Conservation (phyloP, 2,113 vertebrate species). For the Turdus rufiventris region DNA sequence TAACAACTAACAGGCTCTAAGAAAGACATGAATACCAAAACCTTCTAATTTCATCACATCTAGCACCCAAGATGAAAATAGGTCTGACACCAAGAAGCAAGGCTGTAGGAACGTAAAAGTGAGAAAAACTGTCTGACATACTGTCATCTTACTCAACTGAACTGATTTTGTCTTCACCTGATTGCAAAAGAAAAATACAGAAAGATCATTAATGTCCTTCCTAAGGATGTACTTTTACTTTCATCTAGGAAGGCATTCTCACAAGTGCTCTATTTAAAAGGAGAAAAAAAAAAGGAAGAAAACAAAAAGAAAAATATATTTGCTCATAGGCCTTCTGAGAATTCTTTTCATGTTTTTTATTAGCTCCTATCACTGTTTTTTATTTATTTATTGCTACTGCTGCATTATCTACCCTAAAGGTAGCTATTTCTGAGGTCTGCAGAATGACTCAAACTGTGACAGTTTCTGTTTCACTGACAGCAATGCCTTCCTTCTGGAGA, state of each 20-base stretch:
- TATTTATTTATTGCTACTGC: background rate
- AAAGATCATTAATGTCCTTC: background rate
- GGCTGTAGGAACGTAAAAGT: background rate
- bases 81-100: background rate
- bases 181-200: background rate
- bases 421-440: background rate
- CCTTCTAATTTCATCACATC: background rate
- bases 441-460: background rate
- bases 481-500: background rate
- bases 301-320: background rate
- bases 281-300: too few species aligned
- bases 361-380: background rate
- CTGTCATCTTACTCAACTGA: background rate
- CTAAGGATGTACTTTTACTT: background rate
- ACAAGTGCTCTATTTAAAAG: background rate
- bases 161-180: background rate
- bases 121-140: background rate
- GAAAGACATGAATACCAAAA: background rate
- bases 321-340: background rate
- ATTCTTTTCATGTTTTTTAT: background rate
- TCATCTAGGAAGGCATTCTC: background rate
- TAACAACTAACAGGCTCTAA: background rate
- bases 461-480: background rate
- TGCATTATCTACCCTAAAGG: background rate
- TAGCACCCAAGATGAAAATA: background rate